A percentile compares a stretch with the other conserved stretches of the same genome.
Evolutionary conservation across 37 sponge, comb jelly and placozoan genomes (phyloP).

Genomic region (Ianthella basta): DNA sequence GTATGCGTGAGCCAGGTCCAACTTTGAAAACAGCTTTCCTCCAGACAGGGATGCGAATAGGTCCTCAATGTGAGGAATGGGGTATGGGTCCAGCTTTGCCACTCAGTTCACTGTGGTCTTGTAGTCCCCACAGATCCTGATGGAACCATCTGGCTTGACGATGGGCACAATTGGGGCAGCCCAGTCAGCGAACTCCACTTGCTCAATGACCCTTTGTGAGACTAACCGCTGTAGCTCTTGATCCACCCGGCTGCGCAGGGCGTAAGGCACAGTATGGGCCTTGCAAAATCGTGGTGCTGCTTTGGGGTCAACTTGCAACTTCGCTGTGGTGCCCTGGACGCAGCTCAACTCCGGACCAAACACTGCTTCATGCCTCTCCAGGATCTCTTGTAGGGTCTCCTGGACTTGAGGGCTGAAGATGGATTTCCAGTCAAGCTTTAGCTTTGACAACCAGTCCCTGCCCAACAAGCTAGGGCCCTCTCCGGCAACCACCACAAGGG

Average conservation of each 20-base stretch:
- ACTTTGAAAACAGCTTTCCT: neutral
- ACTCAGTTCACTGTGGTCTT: neutral
- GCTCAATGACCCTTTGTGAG: neutral
- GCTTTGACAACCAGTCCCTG: slow-evolving; percentile 32
- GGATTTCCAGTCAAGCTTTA: neutral
- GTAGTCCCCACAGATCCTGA: slow-evolving; percentile 1
- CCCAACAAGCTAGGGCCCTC: slow-evolving; percentile 45
- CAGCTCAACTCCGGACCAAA: slow-evolving; percentile 45
- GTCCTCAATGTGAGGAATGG: neutral
- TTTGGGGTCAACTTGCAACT: slow-evolving; percentile 41
- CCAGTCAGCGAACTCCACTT: neutral
- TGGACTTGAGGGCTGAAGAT: neutral
- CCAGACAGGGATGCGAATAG: neutral
- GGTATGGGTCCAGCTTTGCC: neutral
- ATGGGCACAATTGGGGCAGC: slow-evolving; percentile 1
- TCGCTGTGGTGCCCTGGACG: slow-evolving; percentile 23
- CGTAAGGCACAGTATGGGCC: slow-evolving; percentile 55
- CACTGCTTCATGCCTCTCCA: slow-evolving; percentile 32
- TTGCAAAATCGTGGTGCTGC: slow-evolving; percentile 45
- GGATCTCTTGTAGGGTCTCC: slow-evolving; percentile 23
- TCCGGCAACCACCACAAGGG: slow-evolving; percentile 29
- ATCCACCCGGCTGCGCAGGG: slow-evolving; percentile 1
- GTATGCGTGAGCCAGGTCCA: neutral
- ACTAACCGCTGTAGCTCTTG: neutral
- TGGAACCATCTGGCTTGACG: neutral